These are phyloP conservation scores for Urechis unicinctus DNA, from an alignment of 2,888 invertebrate genomes.

Conservation along the genomic window DNA sequence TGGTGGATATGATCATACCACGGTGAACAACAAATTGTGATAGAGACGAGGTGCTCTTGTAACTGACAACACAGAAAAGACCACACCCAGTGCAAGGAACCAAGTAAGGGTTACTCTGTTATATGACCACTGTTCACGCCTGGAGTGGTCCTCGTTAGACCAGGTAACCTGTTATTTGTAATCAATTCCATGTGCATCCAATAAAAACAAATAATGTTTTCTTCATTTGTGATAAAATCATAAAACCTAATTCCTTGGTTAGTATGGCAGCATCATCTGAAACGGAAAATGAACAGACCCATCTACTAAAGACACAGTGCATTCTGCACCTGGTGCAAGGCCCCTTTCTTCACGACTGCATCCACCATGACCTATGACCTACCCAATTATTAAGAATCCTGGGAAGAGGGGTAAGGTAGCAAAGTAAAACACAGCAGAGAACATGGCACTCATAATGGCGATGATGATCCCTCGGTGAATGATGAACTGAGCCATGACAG, in stretches of 20 bases:
- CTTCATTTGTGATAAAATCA: too few relatives aligned
- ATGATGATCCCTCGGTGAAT: conserved; percentile 98
- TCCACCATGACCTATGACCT: conserved; percentile 20
- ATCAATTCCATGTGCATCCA: too few relatives aligned
- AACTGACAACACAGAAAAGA: conserved; percentile 56
- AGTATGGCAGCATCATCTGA: too few relatives aligned
- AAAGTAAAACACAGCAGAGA: conserved; percentile 97
- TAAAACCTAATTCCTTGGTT: too few relatives aligned
- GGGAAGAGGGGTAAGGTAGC: conserved; percentile 96
- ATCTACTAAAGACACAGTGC: too few relatives aligned
- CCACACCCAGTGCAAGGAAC: not conserved
- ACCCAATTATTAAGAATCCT: conserved; percentile 97
- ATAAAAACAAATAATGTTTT: too few relatives aligned
- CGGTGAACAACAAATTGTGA: conserved; percentile 98
- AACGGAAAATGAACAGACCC: too few relatives aligned
- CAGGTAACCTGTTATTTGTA: too few relatives aligned
- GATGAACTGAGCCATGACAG: conserved; percentile 83
- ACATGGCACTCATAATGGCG: conserved; percentile 96
- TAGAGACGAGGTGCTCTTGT: conserved; percentile 92
- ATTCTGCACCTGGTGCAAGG: too few relatives aligned
- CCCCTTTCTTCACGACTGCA: too few relatives aligned
- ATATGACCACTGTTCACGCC: too few relatives aligned
- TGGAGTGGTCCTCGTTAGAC: too few relatives aligned
- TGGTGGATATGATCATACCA: conserved; percentile 94
- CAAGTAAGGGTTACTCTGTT: not conserved